Base-by-base conservation (phyloP, 2,888 invertebrate genomes). In the Acanthosepion pharaonis region DNA sequence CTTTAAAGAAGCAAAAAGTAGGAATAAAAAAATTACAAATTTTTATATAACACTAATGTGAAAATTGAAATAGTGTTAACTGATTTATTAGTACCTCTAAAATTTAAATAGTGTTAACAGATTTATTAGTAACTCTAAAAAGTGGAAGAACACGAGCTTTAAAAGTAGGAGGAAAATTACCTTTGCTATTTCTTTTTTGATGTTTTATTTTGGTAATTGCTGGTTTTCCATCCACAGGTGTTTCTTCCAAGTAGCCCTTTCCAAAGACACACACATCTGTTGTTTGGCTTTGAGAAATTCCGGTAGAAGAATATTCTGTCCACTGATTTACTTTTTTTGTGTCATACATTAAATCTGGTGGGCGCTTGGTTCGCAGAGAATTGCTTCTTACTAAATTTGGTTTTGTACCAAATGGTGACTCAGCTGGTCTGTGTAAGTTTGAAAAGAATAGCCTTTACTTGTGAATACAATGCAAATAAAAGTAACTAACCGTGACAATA, bases 121-220 rank as follows among this genome's bases (percentile, higher is more conserved):
- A 51, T 51, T 51, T 51, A 6, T 51, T 11, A 20, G 8, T 11
- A 23, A 42, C 6, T 6, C 20, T 5, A 15, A 91, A 33, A 33
- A 48, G 91, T 23, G 15, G 18, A 33, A 91, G 33, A 48, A 91
- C 15, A 42, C 91, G 23, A 91, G 42, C 91, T 33, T 28, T 18
- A 91, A 91, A 91, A 91, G 1, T 6, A 33, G 15, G 18, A 55
- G 20, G 20, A 20, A 59, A 23, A 18, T 51, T 93, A 93, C 93
- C 93, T 93, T 93, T 93, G 49, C 93, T 93, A n/a, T n/a, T 18
- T 49, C 93, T 93, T 53, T 93, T 93, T 93, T 93, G 93, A 53
- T 93, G 28, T 9, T 93, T 93, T n/a, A 93, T 93, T 93, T 93
- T 93, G 53, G 18, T 93, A 49, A 2, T n/a, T n/a, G n/a, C 51